phyloP scores from a whole-genome alignment of 2,888 invertebrate species.

The Portevinia maculata region DNA sequence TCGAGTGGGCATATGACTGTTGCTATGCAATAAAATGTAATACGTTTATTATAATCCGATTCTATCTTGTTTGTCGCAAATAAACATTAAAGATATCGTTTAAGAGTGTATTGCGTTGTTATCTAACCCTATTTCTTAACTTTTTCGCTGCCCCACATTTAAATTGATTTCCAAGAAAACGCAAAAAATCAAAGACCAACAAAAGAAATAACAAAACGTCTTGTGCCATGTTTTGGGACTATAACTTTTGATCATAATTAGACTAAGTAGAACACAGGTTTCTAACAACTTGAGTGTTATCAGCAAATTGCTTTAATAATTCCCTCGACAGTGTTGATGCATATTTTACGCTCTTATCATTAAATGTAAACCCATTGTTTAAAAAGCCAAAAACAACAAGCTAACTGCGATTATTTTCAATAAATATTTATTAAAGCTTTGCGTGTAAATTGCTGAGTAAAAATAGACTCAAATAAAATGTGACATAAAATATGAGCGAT shows the following conservation, averaged over 20 bases:
- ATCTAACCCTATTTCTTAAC: neutral
- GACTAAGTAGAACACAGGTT: constrained; percentile 11
- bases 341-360: constrained; percentile 9
- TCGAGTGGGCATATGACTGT: neutral
- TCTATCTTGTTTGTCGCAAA: constrained; percentile 8
- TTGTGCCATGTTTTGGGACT: neutral
- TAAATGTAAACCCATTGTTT: neutral
- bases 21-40: constrained; percentile 6
- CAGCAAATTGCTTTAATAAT: constrained; percentile 1
- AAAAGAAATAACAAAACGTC: neutral
- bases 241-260: constrained; percentile 12
- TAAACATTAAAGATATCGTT: constrained; percentile 25
- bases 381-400: neutral
- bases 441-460: constrained; percentile 6
- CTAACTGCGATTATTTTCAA: neutral
- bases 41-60: neutral
- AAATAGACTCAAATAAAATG: constrained; percentile 8
- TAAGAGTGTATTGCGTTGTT: neutral
- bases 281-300: constrained; percentile 2
- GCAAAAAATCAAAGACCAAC: constrained; percentile 16
- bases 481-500: constrained; percentile 13
- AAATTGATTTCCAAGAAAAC: constrained; percentile 16
- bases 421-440: constrained; percentile 14
- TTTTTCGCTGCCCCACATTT: neutral
- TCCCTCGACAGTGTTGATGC: neutral